Base-by-base conservation (phyloP, 2,888 invertebrate species). In the Sarcophaga variegata region DNA sequence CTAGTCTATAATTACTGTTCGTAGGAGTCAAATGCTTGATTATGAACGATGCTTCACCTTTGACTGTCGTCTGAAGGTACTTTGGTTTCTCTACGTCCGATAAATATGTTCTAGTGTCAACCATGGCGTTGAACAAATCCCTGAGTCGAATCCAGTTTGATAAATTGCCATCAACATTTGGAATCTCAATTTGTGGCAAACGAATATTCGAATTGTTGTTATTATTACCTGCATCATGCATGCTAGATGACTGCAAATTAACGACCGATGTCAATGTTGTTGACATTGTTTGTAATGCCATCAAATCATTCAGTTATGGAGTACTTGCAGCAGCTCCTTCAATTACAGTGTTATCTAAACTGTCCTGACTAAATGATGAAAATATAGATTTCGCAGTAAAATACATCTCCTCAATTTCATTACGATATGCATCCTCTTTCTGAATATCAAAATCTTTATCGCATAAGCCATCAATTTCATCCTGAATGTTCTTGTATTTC, bases 111-210 rank as follows among this genome's bases (percentile, higher is more conserved):
- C 74, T 80, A 14, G 60, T 71, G 22, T 88, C 82, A 5, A 88
- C 62, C 78, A 85, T 66, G 12, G 83, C 67, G 59, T 83, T 78
- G 64, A 83, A 88, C 5, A 86, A 80, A 67, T 82, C 86, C n/a
- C 79, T 75, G 63, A 85, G 85, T 3, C 85, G 80, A 25, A 85
- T 74, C 83, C 88, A 88, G 2, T 83, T 62, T 12, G 64, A 88
- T 4, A 25, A 66, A n/a, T n/a, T 67, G 3, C 85, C 85, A 62
- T 86, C 76, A 62, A 88, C 83, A 2, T 85, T 81, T 14, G 85
- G 88, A n/a, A n/a, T 64, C 22, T 85, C 64, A 20, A 88, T 85
- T 63, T 25, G 70, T 45, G 88, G 85, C 49, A 88, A 60, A 22
- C 85, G 69, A 6, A 84, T 12, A 14, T 84, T 79, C 5, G 60